These are phyloP conservation scores for Rhea americana DNA, from an alignment of 2,113 vertebrate species.

Conservation along the genomic window DNA sequence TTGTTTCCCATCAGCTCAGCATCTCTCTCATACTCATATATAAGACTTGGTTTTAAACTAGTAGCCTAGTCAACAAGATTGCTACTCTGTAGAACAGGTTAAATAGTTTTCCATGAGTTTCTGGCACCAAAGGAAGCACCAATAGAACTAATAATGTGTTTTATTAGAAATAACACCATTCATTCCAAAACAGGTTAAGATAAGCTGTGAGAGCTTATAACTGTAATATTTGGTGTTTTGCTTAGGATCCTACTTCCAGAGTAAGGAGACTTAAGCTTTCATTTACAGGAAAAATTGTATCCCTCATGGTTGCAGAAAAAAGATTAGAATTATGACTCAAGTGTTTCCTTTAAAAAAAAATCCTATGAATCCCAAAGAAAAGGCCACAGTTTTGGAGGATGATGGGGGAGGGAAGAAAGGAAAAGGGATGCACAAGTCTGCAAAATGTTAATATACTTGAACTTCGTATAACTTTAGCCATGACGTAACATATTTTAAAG, in stretches of 20 bases:
- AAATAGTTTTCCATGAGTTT: neutral
- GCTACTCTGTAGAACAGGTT: neutral
- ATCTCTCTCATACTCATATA: neutral
- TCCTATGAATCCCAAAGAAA: neutral
- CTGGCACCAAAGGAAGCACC: neutral
- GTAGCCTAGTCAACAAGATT: neutral
- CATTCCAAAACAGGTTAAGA: neutral
- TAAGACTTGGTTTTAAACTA: neutral
- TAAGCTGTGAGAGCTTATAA: neutral
- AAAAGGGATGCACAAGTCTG: neutral
- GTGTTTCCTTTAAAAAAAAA: neutral
- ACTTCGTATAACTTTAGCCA: neutral
- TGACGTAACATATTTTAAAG: neutral
- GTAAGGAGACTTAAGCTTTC: neutral
- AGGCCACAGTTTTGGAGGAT: neutral
- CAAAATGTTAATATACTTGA: neutral
- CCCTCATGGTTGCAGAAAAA: neutral
- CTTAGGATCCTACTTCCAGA: neutral
- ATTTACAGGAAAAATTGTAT: neutral
- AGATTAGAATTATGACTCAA: neutral
- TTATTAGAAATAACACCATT: neutral
- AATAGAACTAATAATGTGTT: neutral
- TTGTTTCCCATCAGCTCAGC: neutral
- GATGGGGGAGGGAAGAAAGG: neutral
- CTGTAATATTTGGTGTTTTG: neutral